Conservation (phyloP, 2,888 invertebrate species). For the Brenthis ino region DNA sequence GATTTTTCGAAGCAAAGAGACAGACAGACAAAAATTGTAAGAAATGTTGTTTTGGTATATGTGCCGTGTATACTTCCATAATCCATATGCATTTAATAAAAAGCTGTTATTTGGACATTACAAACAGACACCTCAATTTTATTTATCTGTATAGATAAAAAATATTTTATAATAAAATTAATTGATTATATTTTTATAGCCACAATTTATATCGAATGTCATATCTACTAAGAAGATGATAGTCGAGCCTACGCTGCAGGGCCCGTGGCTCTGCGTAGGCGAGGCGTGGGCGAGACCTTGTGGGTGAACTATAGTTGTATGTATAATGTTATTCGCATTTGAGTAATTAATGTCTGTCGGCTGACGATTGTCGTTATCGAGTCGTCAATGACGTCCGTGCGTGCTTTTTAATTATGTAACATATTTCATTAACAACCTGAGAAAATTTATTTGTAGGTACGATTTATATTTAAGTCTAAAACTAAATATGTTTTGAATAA, state of each 20-base stretch:
- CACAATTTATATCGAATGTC: conserved; percentile 15
- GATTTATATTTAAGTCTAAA: too few relatives aligned
- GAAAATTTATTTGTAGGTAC: neutral
- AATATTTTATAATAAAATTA: neutral
- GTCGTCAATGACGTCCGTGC: conserved; percentile 5
- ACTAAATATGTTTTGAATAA: too few relatives aligned
- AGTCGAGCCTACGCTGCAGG: conserved; percentile 56
- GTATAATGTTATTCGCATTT: conserved; percentile 62
- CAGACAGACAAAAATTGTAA: too few relatives aligned
- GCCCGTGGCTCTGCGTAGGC: conserved; percentile 47
- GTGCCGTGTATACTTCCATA: too few relatives aligned
- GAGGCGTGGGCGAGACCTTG: conserved; percentile 52
- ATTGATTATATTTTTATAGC: neutral
- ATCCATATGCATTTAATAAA: too few relatives aligned
- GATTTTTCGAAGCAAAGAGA: too few relatives aligned
- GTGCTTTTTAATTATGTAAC: conserved; percentile 13
- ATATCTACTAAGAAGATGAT: conserved; percentile 21
- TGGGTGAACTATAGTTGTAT: conserved; percentile 58
- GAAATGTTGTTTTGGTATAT: too few relatives aligned
- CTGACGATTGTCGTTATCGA: conserved; percentile 14
- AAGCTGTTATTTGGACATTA: too few relatives aligned
- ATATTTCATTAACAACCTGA: neutral
- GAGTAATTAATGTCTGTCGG: conserved; percentile 61
- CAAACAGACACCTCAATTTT: too few relatives aligned
- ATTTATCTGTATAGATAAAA: neutral